A percentile compares a stretch with the other conserved stretches of the same genome.
phyloP scores from a whole-genome alignment of 1,140 invertebrate genomes.

The Orius laevigatus region DNA sequence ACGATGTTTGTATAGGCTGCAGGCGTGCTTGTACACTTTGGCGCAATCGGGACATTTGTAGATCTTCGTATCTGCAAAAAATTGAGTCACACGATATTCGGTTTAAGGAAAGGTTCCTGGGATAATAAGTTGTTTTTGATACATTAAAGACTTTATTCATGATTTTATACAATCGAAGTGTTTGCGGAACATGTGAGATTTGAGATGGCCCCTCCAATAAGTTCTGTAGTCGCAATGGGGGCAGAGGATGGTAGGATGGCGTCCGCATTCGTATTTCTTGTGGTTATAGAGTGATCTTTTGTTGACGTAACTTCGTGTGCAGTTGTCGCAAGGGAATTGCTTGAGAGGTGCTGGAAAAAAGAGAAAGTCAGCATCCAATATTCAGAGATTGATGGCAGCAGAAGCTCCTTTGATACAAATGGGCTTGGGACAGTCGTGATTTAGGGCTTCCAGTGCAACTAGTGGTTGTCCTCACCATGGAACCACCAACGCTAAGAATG shows the following conservation, averaged over 20 bases:
- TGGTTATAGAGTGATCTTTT: slow-evolving; percentile 27
- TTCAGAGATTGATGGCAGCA: not conserved
- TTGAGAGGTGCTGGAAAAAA: too few relatives aligned
- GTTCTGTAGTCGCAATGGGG: slow-evolving; percentile 26
- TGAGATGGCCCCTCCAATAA: not conserved
- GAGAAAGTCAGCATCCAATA: too few relatives aligned
- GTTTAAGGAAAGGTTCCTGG: too few relatives aligned
- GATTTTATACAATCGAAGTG: slow-evolving; percentile 29
- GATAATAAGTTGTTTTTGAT: not conserved
- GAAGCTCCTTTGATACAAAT: not conserved
- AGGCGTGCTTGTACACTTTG: slow-evolving; percentile 29
- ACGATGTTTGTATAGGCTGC: slow-evolving; percentile 33
- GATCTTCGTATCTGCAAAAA: not conserved
- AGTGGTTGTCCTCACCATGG: too few relatives aligned
- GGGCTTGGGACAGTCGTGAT: not conserved
- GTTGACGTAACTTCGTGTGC: slow-evolving; percentile 7
- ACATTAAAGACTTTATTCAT: not conserved
- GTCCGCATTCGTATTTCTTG: slow-evolving; percentile 49
- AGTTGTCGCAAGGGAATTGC: slow-evolving; percentile 12
- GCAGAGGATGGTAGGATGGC: slow-evolving; percentile 45
- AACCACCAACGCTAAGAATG: too few relatives aligned
- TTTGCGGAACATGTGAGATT: slow-evolving; percentile 17
- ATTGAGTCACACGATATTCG: not conserved
- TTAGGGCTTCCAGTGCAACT: too few relatives aligned
- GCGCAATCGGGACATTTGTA: slow-evolving; percentile 9